Evolutionary conservation across 2,888 invertebrate species (phyloP), one percentile per base, ranked within the genome.

Genomic region (Celastrina argiolus): DNA sequence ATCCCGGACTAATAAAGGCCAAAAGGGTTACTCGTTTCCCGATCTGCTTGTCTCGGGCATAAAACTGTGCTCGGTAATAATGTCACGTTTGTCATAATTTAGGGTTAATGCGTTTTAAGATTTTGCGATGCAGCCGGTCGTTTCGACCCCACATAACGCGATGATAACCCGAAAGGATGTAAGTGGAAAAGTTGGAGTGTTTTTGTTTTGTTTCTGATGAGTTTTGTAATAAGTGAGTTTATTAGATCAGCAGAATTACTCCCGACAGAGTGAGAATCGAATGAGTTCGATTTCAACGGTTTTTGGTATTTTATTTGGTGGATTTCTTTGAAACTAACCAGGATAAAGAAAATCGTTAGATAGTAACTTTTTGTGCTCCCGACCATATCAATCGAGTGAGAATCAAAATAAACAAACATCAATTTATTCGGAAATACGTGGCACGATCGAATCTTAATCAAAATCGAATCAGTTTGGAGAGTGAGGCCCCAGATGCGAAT

Each of bases 1-100:
- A 76, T 76, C 77, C 75, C 71, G 72, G 73, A 75, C 78, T 78
- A 81, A 82, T 82, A 82, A 77, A 77, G 76, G 78, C 79, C 81
- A 81, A 80, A 76, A 76, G 76, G 70, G 65, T 69, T 73, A 36
- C 36, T 61, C 36, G 61, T 18, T 61, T 61, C 31, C 61, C 61
- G 36, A 61, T 61, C 36, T 61, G 61, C 22, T 61, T 61, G 36
- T 39, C 14, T 18, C 22, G 61, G 39, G n/a, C n/a, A 61, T 39
- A 36, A 26, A 61, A 36, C 59, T 31, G 59, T 59, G 61, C 22
- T 61, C 61, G 18, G 16, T 36, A 61, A 39, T 61, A 39, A 61
- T 22, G 61, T 61, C 39, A 61, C 61, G 61, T 61, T 36, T 39
- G 36, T 61, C 61, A 36, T 61, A 61, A 61, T 61, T 61, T 61